Evolutionary conservation across 2,888 invertebrate species (phyloP).

Genomic region (Hipparchia semele): DNA sequence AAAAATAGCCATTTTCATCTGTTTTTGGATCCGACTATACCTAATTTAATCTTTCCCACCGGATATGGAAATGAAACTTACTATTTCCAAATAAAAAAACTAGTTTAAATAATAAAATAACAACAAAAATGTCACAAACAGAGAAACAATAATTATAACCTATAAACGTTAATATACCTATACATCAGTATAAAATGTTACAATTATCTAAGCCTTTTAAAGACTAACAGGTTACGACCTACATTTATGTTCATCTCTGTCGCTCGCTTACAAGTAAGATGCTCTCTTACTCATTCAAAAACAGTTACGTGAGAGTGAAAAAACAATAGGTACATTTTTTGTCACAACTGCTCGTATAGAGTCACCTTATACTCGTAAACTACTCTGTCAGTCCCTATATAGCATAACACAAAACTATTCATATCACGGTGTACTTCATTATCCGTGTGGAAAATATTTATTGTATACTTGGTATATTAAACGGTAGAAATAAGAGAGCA

Average conservation of each 20-base stretch:
- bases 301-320: neutral
- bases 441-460: conserved; percentile 11
- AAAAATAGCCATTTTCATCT: conserved; percentile 77
- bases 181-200: conserved; percentile 22
- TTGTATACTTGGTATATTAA: conserved; percentile 10
- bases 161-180: conserved; percentile 20
- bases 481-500: conserved; percentile 25
- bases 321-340: neutral
- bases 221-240: conserved; percentile 7
- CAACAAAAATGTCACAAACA: conserved; percentile 29
- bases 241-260: neutral
- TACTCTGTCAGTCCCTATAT: neutral
- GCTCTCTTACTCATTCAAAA: neutral
- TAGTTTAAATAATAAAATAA: conserved; percentile 43
- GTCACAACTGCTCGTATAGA: neutral
- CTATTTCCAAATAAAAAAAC: conserved; percentile 49
- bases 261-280: no score
- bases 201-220: neutral
- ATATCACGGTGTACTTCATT: neutral
- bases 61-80: conserved; percentile 45
- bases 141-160: conserved; percentile 22
- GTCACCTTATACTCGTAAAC: neutral
- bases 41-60: conserved; percentile 57
- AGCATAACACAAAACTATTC: neutral
- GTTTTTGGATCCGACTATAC: conserved; percentile 63